These are phyloP conservation scores for Caenorhabditis angaria DNA, from an alignment of 2,888 invertebrate genomes.

Conservation along the genomic window DNA sequence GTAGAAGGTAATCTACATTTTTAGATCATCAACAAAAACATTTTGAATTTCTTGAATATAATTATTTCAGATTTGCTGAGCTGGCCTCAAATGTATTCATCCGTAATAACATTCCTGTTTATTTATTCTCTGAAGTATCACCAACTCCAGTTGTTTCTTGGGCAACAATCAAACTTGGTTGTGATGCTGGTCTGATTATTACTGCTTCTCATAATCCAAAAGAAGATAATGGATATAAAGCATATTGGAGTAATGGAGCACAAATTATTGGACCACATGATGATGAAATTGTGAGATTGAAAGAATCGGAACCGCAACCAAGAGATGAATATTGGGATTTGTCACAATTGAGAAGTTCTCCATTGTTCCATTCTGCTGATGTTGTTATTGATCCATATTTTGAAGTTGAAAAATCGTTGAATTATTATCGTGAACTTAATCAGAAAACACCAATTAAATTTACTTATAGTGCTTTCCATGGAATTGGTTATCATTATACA, in stretches of 20 bases:
- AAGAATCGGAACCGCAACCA: constrained; percentile 83
- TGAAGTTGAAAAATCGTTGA: constrained; percentile 71
- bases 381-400: constrained; percentile 80
- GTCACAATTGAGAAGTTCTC: constrained; percentile 76
- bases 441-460: constrained; percentile 77
- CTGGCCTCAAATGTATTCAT: constrained; percentile 86
- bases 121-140: constrained; percentile 82
- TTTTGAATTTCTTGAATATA: too few species aligned
- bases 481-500: constrained; percentile 87
- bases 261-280: constrained; percentile 93
- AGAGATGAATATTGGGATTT: constrained; percentile 83
- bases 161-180: constrained; percentile 80
- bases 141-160: constrained; percentile 95
- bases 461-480: constrained; percentile 96
- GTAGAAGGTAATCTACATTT: constrained; percentile 37
- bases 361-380: constrained; percentile 76
- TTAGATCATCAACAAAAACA: not conserved
- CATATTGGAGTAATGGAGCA: constrained; percentile 90
- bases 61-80: constrained; percentile 85
- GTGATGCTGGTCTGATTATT: constrained; percentile 85
- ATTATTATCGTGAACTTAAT: constrained; percentile 64
- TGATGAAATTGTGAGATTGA: constrained; percentile 83
- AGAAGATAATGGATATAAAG: constrained; percentile 96
- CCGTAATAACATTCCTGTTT: constrained; percentile 81
- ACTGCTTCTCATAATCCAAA: constrained; percentile 96